Conservation (phyloP, 2,797 vertebrate genomes). For the Sebastiscus albofasciatus region DNA sequence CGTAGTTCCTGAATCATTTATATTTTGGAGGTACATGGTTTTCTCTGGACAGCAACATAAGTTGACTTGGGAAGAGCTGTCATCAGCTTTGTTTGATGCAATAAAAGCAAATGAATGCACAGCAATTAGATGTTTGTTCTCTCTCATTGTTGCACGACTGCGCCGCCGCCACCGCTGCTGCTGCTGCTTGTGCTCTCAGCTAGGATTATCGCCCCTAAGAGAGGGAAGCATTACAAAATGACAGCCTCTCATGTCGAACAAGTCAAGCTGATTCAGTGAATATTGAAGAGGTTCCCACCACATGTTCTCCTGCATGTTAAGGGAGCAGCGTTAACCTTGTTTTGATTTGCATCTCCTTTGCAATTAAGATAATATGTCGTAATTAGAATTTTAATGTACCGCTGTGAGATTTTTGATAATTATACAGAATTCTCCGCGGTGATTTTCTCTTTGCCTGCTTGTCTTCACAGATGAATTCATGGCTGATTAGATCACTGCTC, state of each 20-base stretch:
- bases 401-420: constrained; percentile 85
- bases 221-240: constrained; percentile 74
- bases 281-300: constrained; percentile 78
- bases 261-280: constrained; percentile 82
- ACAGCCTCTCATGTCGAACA: constrained; percentile 80
- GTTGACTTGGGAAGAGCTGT: constrained; percentile 56
- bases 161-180: neutral
- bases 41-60: constrained; percentile 42
- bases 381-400: constrained; percentile 86
- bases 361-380: constrained; percentile 86
- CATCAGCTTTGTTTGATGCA: constrained; percentile 66
- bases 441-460: constrained; percentile 76
- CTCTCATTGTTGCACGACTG: constrained; percentile 70
- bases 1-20: neutral
- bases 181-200: constrained; percentile 67
- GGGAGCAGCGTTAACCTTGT: constrained; percentile 82
- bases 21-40: constrained; percentile 8
- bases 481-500: constrained; percentile 82
- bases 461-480: constrained; percentile 82
- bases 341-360: constrained; percentile 85
- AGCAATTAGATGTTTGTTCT: constrained; percentile 78
- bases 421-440: constrained; percentile 80
- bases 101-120: constrained; percentile 68
- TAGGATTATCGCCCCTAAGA: constrained; percentile 76
- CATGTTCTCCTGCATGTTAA: constrained; percentile 76